Evolutionary conservation across 2,797 vertebrate genomes (phyloP), one percentile per base, ranked within the genome.

Genomic region (Brachyrhaphis roseni): DNA sequence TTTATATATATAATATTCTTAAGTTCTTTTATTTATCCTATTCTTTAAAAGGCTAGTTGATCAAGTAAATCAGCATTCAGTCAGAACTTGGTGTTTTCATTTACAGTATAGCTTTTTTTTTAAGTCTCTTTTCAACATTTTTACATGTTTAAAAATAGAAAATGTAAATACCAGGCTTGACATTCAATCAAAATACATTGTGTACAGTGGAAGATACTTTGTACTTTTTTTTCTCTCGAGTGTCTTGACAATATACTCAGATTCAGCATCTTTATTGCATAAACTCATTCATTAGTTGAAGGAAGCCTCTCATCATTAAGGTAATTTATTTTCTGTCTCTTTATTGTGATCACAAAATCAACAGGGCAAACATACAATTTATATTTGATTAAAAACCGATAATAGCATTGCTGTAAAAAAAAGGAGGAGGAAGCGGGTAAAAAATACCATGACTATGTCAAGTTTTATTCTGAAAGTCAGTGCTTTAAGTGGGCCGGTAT

Each of bases 101-200:
- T 84, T 62, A 80, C 76, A 80, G 72, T 72, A 78, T 53, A 53
- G 31, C 23, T 80, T 75, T 82, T 82, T 82, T 64, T 28, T 39
- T 49, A 49, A 77, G 45, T 39, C 6, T 57, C 5, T 75, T 72
- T 84, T 72, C 68, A 83, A 72, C 47, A 53, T 62, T 83, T 79
- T 62, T 43, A 46, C 41, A 59, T 77, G n/a, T 72, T 75, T 80
- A 78, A 78, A 84, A 71, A 77, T 71, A 68, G 28, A 80, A 77
- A 84, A 80, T 70, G 20, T 34, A 66, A 79, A 79, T 80, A 77
- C 70, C 49, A 71, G 43, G 64, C 34, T 59, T 72, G 74, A 84
- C 78, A 84, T 84, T 84, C 82, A 72, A 80, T 70, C 72, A 57
- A 77, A 68, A 79, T 84, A 77, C 64, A 80, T 70, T 84, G 77